A percentile compares a stretch with the other conserved stretches of the same genome.
Evolutionary conservation across 2,113 vertebrate species (phyloP).

Genomic region (Macaca fascicularis): T2T-MFA8v1.1 NC_088379.1:11048501-11049000

Average conservation of each 20-base stretch:
- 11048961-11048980: constrained; percentile 84
- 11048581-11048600: neutral
- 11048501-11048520: neutral
- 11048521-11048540: neutral
- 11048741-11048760: constrained; percentile 57
- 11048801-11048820: neutral
- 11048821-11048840: neutral
- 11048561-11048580: neutral
- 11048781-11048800: constrained; percentile 7
- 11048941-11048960: constrained; percentile 70
- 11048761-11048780: constrained; percentile 50
- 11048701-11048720: neutral
- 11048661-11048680: neutral
- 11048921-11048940: constrained; percentile 75
- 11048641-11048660: neutral
- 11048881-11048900: constrained; percentile 40
- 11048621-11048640: neutral
- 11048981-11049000: constrained; percentile 82
- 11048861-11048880: neutral
- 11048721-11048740: constrained; percentile 37
- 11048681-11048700: neutral
- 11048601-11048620: neutral
- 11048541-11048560: neutral
- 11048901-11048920: constrained; percentile 67
- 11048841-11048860: neutral